These are phyloP conservation scores for Lathamus discolor DNA, from an alignment of 2,113 vertebrate species.

Conservation along the genomic window DNA sequence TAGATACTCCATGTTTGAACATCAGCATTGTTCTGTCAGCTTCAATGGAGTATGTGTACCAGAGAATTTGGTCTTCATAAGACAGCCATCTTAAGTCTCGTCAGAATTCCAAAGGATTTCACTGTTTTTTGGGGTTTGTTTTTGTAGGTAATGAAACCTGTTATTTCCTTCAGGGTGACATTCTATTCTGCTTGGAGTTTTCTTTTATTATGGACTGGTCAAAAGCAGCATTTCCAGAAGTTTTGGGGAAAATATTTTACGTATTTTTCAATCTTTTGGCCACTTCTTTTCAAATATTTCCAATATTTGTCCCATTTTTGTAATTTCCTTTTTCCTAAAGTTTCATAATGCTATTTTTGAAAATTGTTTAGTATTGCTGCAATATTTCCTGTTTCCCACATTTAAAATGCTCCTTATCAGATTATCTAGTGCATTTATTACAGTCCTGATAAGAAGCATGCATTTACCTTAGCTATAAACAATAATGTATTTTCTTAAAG, in stretches of 20 bases:
- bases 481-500: background rate
- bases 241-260: background rate
- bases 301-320: background rate
- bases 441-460: background rate
- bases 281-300: background rate
- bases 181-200: background rate
- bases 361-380: background rate
- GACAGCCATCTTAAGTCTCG: background rate
- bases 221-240: background rate
- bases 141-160: background rate
- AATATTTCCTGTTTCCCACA: background rate
- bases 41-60: background rate
- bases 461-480: background rate
- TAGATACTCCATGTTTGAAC: background rate
- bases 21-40: background rate
- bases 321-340: background rate
- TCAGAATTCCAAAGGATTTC: background rate
- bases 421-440: background rate
- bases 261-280: background rate
- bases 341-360: background rate
- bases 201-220: background rate
- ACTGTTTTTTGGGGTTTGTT: background rate
- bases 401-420: background rate
- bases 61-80: background rate
- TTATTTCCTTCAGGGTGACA: background rate